phyloP scores from a whole-genome alignment of 2,113 vertebrate genomes.

The Limanda limanda region DNA sequence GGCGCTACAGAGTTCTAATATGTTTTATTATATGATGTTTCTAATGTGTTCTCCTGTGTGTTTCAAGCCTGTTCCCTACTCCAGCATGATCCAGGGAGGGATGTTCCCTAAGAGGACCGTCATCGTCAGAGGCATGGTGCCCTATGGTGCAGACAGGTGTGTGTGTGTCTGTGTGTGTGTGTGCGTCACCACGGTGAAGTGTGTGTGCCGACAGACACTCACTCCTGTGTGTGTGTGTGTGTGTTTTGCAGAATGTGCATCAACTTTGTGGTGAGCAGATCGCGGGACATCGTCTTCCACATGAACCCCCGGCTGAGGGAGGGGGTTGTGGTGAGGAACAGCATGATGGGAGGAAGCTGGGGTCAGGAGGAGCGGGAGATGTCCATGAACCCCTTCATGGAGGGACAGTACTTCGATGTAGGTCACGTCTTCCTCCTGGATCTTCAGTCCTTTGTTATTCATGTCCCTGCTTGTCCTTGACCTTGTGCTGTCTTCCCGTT shows the following conservation, averaged over 20 bases:
- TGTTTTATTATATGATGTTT: neutral
- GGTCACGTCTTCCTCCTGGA: slow-evolving; percentile 25
- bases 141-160: slow-evolving; percentile 74
- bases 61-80: slow-evolving; percentile 82
- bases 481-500: neutral
- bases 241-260: slow-evolving; percentile 76
- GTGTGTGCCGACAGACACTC: neutral
- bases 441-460: too few relatives aligned
- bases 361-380: slow-evolving; percentile 80
- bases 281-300: slow-evolving; percentile 80
- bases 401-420: slow-evolving; percentile 89
- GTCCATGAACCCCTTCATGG: slow-evolving; percentile 80
- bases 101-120: slow-evolving; percentile 84
- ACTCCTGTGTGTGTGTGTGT: slow-evolving; percentile 18
- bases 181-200: neutral
- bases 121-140: slow-evolving; percentile 84
- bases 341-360: slow-evolving; percentile 77
- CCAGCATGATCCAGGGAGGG: slow-evolving; percentile 77
- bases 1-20: neutral
- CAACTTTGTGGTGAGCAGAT: slow-evolving; percentile 77
- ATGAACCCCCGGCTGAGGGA: slow-evolving; percentile 80
- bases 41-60: neutral
- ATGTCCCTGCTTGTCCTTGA: neutral
- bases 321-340: slow-evolving; percentile 81
- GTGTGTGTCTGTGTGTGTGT: neutral